Base-by-base conservation (phyloP, 2,113 vertebrate genomes). In the Progne subis region DNA sequence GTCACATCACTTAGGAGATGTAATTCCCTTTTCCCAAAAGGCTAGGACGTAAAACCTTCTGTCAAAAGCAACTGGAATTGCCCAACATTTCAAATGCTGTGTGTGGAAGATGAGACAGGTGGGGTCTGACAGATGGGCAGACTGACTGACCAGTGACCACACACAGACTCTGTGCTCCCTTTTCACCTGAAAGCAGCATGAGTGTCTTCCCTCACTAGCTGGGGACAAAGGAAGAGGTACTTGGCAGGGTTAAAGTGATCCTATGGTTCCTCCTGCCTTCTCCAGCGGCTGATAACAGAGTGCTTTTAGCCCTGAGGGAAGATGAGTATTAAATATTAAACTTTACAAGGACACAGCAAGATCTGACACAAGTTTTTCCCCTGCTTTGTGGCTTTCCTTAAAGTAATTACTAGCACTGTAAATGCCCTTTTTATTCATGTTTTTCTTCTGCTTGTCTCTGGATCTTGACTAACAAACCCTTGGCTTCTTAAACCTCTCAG, bases 181-280 rank as follows among this genome's bases (percentile, higher is more conserved):
- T 46, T 82, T 83, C 11, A 11, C 34, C 31, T 55, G 74, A 52
- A 71, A 75, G 18, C 19, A 56, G 24, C 16, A 7, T 31, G 26
- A 55, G 4, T 12, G 12, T 59, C 29, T 43, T 69, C 11, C 6
- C 41, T 18, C 1, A 2, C 14, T 1, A 8, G 19, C 0, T 1
- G 1, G n/a, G 11, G 12, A 15, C 56, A 24, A 82, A n/a, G 32
- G 32, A 80, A 29, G 67, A 92, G 24, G 25, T 21, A 46, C 11
- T 55, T 18, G 17, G 12, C 3, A 25, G 12, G 11, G 1, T 44
- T 69, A 29, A n/a, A 28, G 53, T 8, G 39, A 89, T 14, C 7
- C n/a, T 11, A 0, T 13, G 10, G 18, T 59, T 39, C 8, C 14
- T 76, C n/a, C 11, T 5, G 5, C 8, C 20, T 43, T 21, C 10